Percentiles rank a stretch among this genome's conserved stretches.
Evolutionary conservation across 1,140 invertebrate genomes (phyloP).

Genomic region (Antheraea mylitta): DNA sequence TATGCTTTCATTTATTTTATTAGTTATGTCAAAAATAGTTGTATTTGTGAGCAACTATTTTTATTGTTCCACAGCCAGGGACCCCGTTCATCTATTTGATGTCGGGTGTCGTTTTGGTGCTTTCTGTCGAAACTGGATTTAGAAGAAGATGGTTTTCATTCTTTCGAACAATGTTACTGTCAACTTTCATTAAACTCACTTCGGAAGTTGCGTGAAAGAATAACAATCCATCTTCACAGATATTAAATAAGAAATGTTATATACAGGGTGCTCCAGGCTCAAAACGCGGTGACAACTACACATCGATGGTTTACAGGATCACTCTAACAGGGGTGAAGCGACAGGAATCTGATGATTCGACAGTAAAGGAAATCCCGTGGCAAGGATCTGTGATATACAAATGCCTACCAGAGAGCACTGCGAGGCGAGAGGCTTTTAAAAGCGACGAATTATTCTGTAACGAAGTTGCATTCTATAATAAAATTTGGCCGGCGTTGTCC

Average conservation of each 20-base stretch:
- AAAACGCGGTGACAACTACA: constrained; percentile 86
- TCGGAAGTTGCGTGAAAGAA: too few relatives aligned
- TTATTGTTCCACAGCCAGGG: too few relatives aligned
- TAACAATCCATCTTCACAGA: too few relatives aligned
- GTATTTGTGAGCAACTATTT: too few relatives aligned
- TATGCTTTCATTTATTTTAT: too few relatives aligned
- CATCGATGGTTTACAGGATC: constrained; percentile 85
- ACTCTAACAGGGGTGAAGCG: constrained; percentile 78
- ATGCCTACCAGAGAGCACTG: constrained; percentile 82
- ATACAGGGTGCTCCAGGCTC: constrained; percentile 83
- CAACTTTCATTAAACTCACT: too few relatives aligned
- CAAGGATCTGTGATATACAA: constrained; percentile 84
- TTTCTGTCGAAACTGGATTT: too few relatives aligned
- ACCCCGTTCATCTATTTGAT: too few relatives aligned
- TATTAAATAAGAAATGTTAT: not conserved
- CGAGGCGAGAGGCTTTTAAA: constrained; percentile 83
- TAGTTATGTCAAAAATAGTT: too few relatives aligned
- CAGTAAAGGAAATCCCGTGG: constrained; percentile 74
- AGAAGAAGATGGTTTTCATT: too few relatives aligned
- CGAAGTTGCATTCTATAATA: constrained; percentile 85
- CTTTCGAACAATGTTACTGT: too few relatives aligned
- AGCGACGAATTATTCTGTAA: constrained; percentile 85
- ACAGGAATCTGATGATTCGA: constrained; percentile 50
- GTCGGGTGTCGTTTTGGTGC: too few relatives aligned
- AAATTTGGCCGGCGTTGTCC: constrained; percentile 82